These are phyloP conservation scores for Lasius platythorax DNA, from an alignment of 2,888 invertebrate genomes.

Conservation along the genomic window DNA sequence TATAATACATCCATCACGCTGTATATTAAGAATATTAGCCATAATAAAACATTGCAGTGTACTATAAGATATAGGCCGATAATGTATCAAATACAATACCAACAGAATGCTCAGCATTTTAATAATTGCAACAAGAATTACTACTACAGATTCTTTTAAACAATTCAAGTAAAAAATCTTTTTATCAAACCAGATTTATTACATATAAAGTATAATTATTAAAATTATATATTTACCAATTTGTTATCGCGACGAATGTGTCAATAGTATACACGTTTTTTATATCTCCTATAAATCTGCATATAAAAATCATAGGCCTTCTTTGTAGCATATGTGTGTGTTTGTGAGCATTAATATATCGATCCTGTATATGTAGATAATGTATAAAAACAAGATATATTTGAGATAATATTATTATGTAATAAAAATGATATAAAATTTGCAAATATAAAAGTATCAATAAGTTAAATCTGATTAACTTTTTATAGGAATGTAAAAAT, in stretches of 20 bases:
- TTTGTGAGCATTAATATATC: slow-evolving; percentile 53
- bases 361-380: slow-evolving; percentile 61
- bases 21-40: background rate
- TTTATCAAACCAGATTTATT: slow-evolving; percentile 50
- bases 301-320: slow-evolving; percentile 72
- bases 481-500: slow-evolving; percentile 79
- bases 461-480: slow-evolving; percentile 67
- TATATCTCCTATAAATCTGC: slow-evolving; percentile 70
- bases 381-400: slow-evolving; percentile 64
- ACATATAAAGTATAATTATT: slow-evolving; percentile 50
- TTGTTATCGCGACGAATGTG: slow-evolving; percentile 60
- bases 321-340: slow-evolving; percentile 8
- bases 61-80: slow-evolving; percentile 1
- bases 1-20: slow-evolving; percentile 51
- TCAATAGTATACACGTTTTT: slow-evolving; percentile 54
- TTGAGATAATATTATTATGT: slow-evolving; percentile 58
- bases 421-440: slow-evolving; percentile 64
- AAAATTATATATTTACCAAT: slow-evolving; percentile 39
- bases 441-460: slow-evolving; percentile 65
- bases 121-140: background rate
- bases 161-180: slow-evolving; percentile 57
- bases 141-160: slow-evolving; percentile 6
- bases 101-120: slow-evolving; percentile 7
- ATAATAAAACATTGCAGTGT: slow-evolving; percentile 14
- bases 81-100: background rate